A percentile compares a stretch with the other conserved stretches of the same genome.
Evolutionary conservation across 1,140 invertebrate species (phyloP).

Genomic region (Choristoneura fumiferana): DNA sequence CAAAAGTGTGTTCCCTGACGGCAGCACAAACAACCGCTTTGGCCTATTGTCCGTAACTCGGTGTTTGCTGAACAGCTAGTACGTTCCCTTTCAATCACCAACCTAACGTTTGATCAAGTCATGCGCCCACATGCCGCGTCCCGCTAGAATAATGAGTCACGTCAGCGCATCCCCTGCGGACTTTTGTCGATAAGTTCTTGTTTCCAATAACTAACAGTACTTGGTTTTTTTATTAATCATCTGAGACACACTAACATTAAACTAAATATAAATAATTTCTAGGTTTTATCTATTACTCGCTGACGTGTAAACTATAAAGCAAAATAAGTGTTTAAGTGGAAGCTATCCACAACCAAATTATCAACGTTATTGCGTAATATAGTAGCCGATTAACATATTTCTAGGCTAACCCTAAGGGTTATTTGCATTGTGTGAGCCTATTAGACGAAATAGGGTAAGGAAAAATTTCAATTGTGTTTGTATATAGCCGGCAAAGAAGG

Average conservation of each 20-base stretch:
- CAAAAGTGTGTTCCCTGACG: constrained; percentile 42
- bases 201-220: no score
- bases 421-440: constrained; percentile 18
- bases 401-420: not conserved
- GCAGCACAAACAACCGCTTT: constrained; percentile 45
- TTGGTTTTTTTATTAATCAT: no score
- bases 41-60: constrained; percentile 48
- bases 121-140: constrained; percentile 15
- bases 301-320: no score
- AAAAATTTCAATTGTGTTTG: constrained; percentile 10
- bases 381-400: not conserved
- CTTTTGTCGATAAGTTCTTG: no score
- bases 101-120: constrained; percentile 41
- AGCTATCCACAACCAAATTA: no score
- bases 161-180: not conserved
- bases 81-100: constrained; percentile 55
- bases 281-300: no score
- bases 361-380: constrained; percentile 12
- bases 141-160: not conserved
- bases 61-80: constrained; percentile 43
- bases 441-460: constrained; percentile 4
- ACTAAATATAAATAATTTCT: no score
- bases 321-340: no score
- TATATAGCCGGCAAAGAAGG: constrained; percentile 48
- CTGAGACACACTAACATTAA: no score